Base-by-base conservation (phyloP, 1,140 invertebrate species). In the Drosophila miranda region DNA sequence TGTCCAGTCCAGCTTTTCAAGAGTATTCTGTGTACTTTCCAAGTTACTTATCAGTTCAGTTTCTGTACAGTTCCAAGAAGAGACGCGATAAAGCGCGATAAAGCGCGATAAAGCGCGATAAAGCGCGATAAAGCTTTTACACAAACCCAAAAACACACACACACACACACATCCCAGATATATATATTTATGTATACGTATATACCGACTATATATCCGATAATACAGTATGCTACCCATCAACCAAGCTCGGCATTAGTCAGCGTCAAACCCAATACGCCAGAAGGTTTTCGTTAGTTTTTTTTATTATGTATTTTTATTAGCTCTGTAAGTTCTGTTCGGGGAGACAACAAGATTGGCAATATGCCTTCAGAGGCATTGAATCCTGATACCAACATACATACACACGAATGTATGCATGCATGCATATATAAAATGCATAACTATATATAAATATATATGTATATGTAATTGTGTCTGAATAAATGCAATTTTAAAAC, bases 321-420 rank as follows among this genome's bases (percentile, higher is more conserved):
- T 83, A 84, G 80, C 79, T 76, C 50, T 84, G 66, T 83, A 84
- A 84, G 80, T 56, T 73, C 41, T n/a, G 28, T 30, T 41, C 41
- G 43, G 61, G 62, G 51, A 67, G 46, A 64, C 19, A 41, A 23
- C 48, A 66, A 43, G 48, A 77, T 64, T 49, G 61, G 78, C 62
- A 64, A 74, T 16, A 48, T 56, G 52, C 74, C 57, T 69, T 60
- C 58, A 74, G 30, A 82, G 41, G 49, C 59, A 68, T 73, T 95
- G n/a, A 91, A 93, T 48, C 62, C 90, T 13, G 16, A 60, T 56
- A 67, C 43, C 4, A 26, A 44, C 38, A 66, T 58, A 57, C 49
- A 72, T 45, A 73, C 48, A 66, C 28, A 78, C 14, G 55, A 42
- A 70, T 55, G 55, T 56, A 59, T 23, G 23, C 23, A 51, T 49